Evolutionary conservation across 2,888 invertebrate genomes (phyloP), one percentile per base, ranked within the genome.

Genomic region (Clepsis dumicolana): DNA sequence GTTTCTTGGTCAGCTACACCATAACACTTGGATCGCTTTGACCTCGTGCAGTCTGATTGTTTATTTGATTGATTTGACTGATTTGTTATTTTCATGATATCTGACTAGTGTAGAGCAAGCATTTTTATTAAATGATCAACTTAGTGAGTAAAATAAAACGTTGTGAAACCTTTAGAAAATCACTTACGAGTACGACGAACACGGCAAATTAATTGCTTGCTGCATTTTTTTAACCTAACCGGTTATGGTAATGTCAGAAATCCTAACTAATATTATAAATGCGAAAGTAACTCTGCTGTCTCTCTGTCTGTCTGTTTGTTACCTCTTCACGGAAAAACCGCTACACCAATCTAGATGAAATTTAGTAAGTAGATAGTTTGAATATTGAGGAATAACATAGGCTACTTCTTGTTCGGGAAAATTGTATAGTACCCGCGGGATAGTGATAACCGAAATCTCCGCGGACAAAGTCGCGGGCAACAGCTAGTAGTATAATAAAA

Each of bases 1-100:
- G n/a, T n/a, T n/a, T n/a, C n/a, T n/a, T n/a, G n/a, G n/a, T n/a
- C n/a, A 77, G 75, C 32, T 72, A 79, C 80, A 81, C 82, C 83
- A 84, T 87, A 80, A 78, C 78, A 88, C 85, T 76, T 66, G 88
- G 83, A 84, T 80, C 81, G n/a, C 91, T 91, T 91, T 91, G 91
- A 89, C 89, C 87, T 75, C 82, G 80, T 80, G 82, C 72, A 78
- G 83, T 83, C 80, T 78, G 80, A 87, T 85, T 88, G 85, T 87
- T 85, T 50, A 50, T 50, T 12, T 29, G 29, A 8, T 8, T 29
- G 29, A 5, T 29, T n/a, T n/a, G n/a, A n/a, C n/a, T n/a, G n/a
- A 29, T 35, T 35, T 12, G 12, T 35, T n/a, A n/a, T n/a, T n/a
- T 32, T 38, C n/a, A 3, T 41, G 5, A 4, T 41, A n/a, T 41